Base-by-base conservation (phyloP, 2,888 invertebrate genomes). In the Criorhina ranunculi region DNA sequence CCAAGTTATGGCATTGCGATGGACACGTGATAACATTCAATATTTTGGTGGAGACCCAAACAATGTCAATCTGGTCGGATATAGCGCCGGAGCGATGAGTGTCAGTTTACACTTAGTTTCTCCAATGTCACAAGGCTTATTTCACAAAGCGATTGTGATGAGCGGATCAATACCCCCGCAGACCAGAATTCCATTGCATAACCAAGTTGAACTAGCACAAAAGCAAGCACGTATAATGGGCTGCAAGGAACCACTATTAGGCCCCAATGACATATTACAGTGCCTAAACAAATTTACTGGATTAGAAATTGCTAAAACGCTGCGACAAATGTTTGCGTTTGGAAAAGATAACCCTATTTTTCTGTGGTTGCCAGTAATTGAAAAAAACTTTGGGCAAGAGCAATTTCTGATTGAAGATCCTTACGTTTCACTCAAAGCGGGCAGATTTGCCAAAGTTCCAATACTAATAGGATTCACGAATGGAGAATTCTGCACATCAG, bases 31-130 rank as follows among this genome's bases (percentile, higher is more conserved):
- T 11, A 93, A 94, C 72, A 93, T 94, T 37, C 90, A 87, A 11
- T 86, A 91, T 0, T 94, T 94, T 87, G 94, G 94, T 4, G 94
- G 94, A 9, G 92, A 94, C 88, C 91, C 93, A 0, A 89, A 92
- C 33, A 89, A 89, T 19, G 92, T 94, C 0, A 94, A 93, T 0
- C 89, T 94, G 8, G 89, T 92, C 64, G 94, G 94, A 0, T 92
- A 93, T 83, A 90, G 90, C 70, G 90, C 89, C 5, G 90, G 90
- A 1, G 88, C 85, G 0, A 60, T 89, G 24, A 89, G 89, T 81
- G 88, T 88, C 2, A 80, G 86, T 7, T 53, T 89, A 1, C 90
- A 90, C 73, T 88, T 93, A 85, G 89, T 93, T 89, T 92, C 89
- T 1, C 82, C 87, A 66, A 87, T 89, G 87, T 88, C 89, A 44